Evolutionary conservation across 2,797 vertebrate genomes (phyloP).

Genomic region (Gila robusta): DNA sequence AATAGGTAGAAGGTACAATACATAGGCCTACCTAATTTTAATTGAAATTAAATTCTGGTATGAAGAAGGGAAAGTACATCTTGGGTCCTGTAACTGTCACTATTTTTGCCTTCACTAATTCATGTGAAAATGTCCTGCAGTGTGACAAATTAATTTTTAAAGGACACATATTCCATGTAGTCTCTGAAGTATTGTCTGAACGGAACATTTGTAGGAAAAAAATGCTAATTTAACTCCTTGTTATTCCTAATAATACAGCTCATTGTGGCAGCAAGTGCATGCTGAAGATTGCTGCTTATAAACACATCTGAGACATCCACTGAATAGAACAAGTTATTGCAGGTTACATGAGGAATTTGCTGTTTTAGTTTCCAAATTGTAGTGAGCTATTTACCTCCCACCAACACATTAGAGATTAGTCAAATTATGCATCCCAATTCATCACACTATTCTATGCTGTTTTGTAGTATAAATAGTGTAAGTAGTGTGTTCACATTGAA

Average conservation of each 20-base stretch:
- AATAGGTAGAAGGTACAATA: neutral
- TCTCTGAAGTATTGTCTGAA: neutral
- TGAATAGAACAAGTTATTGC: neutral
- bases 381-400: neutral
- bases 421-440: neutral
- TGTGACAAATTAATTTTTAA: neutral
- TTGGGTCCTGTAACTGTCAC: neutral
- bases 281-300: constrained; percentile 16
- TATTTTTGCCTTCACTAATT: neutral
- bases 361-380: constrained; percentile 21
- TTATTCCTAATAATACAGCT: neutral
- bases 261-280: neutral
- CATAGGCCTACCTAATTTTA: neutral
- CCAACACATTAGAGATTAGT: neutral
- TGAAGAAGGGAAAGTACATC: neutral
- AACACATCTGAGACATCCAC: neutral
- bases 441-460: neutral
- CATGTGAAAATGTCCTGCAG: neutral
- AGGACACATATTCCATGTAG: constrained; percentile 7
- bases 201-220: neutral
- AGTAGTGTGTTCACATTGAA: neutral
- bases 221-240: neutral
- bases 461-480: neutral
- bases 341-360: constrained; percentile 3
- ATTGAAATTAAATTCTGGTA: neutral